Base-by-base conservation (phyloP, 2,797 vertebrate genomes). In the Argentina silus region DNA sequence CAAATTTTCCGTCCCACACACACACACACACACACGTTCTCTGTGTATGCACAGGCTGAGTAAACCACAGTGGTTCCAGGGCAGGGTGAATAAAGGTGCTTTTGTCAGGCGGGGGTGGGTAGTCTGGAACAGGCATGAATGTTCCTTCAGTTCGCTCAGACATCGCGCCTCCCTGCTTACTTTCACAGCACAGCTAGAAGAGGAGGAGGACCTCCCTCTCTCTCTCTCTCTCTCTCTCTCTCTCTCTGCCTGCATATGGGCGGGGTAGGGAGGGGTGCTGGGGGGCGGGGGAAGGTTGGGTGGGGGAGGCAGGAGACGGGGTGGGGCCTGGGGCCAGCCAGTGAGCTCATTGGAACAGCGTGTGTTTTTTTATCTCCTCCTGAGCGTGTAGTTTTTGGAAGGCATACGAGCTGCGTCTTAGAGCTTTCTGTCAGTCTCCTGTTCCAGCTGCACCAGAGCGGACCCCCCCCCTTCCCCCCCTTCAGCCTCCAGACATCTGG, bases 331-430 rank as follows among this genome's bases (percentile, higher is more conserved):
- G 81, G 82, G 92, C 93, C 93, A 95, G 95, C 95, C 95, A 95
- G 96, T 97, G 96, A 97, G 96, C 97, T 98, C 96, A 98, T 96
- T 98, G 96, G 96, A 96, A 97, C 95, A 94, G 94, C 93, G 90
- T 73, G 53, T 90, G 88, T 87, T 91, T 85, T 90, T 91, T 89
- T 88, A 89, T 92, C 90, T 90, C 91, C 90, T 91, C 84, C 91
- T 47, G 73, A 90, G 89, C 90, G 88, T 95, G 95, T 94, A 92
- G 95, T 93, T 96, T 95, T 96, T 95, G 96, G 95, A 95, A 90
- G 90, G 93, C 93, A 95, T 93, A 94, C 93, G 91, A 95, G 92
- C 92, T 86, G 84, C 85, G 82, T 78, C 84, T 76, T 63, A 56
- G 78, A 69, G 82, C 83, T 81, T 79, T 85, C 77, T 73, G 59